Percentiles rank a stretch among this genome's conserved stretches.
Evolutionary conservation across 2,113 vertebrate species (phyloP).

Genomic region (Pogona vitticeps): DNA sequence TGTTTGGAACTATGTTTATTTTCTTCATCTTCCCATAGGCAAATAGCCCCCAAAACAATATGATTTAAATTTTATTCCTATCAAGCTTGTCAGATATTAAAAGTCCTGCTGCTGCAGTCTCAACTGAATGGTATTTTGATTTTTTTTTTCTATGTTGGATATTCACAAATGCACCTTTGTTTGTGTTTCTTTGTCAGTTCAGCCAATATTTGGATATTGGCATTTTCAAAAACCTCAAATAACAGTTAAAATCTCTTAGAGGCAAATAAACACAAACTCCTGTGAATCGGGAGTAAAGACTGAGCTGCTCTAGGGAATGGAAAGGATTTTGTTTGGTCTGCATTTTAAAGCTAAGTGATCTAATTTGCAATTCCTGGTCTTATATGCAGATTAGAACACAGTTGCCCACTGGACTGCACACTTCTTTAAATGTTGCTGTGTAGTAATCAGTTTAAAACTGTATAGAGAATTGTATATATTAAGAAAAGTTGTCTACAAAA

Average conservation of each 20-base stretch:
- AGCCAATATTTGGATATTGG: background rate
- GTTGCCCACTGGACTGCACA: background rate
- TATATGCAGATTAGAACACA: background rate
- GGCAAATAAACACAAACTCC: background rate
- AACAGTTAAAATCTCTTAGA: background rate
- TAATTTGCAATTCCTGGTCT: background rate
- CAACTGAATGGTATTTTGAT: background rate
- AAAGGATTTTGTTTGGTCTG: background rate
- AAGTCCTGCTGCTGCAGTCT: background rate
- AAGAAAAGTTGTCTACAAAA: background rate
- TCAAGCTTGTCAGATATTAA: background rate
- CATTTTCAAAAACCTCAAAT: background rate
- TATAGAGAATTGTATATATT: background rate
- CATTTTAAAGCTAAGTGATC: background rate
- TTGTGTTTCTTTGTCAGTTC: background rate
- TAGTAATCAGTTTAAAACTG: background rate
- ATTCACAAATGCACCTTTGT: background rate
- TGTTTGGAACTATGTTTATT: slow-evolving; percentile 1
- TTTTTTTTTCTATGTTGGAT: background rate
- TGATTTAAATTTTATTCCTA: background rate
- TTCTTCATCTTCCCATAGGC: background rate
- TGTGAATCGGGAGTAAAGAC: background rate
- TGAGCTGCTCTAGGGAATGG: background rate
- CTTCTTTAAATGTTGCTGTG: background rate
- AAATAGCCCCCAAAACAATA: background rate